A percentile compares a stretch with the other conserved stretches of the same genome.
Evolutionary conservation across 2,113 vertebrate genomes (phyloP).

Genomic region (Euleptes europaea): DNA sequence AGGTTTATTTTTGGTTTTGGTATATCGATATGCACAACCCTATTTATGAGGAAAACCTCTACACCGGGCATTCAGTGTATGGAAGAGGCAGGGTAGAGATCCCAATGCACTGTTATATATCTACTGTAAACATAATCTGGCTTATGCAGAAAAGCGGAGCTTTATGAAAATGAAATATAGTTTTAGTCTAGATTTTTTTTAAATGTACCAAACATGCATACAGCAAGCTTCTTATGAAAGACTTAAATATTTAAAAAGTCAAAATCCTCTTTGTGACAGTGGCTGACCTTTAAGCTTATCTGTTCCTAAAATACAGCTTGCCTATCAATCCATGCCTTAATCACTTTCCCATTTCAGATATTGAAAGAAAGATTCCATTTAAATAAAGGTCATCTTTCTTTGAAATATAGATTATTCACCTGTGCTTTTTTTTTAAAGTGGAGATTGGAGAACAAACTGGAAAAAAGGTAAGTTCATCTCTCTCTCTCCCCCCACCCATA

Average conservation of each 20-base stretch:
- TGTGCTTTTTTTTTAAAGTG: constrained; percentile 58
- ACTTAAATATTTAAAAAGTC: constrained; percentile 77
- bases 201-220: constrained; percentile 59
- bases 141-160: constrained; percentile 42
- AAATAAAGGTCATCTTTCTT: constrained; percentile 81
- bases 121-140: constrained; percentile 14
- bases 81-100: neutral
- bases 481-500: neutral
- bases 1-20: no score
- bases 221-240: constrained; percentile 62
- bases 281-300: constrained; percentile 81
- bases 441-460: constrained; percentile 56
- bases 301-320: constrained; percentile 75
- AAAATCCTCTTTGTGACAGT: constrained; percentile 74
- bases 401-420: constrained; percentile 76
- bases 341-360: constrained; percentile 80
- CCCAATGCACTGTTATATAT: constrained; percentile 24
- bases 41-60: neutral
- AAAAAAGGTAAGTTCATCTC: neutral
- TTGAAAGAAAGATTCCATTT: constrained; percentile 78
- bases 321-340: constrained; percentile 78
- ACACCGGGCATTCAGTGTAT: neutral
- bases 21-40: no score
- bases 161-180: constrained; percentile 57
- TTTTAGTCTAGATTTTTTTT: constrained; percentile 57